Base-by-base conservation (phyloP, 2,797 vertebrate species). In the Poecile montanus region DNA sequence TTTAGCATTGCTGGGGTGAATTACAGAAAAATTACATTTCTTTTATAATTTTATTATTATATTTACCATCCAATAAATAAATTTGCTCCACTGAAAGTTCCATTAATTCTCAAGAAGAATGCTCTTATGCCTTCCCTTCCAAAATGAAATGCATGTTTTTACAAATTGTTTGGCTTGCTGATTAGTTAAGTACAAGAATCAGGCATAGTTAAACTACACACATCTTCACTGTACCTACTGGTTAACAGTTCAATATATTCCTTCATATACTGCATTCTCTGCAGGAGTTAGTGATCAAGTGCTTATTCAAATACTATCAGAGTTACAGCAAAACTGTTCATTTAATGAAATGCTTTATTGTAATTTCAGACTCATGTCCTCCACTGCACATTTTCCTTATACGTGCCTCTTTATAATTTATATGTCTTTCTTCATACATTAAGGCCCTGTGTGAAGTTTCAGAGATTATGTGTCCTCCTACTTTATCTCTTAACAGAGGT, bases 11-110 rank as follows among this genome's bases (percentile, higher is more conserved):
- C 56, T 60, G 16, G 68, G 48, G 44, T 86, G 7, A 57, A 53
- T 23, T 68, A 13, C 73, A 17, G 19, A 45, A 71, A 67, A 81
- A 57, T 6, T 10, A 2, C 1, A 72, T 61, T 71, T 60, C 13
- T 40, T 82, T 58, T 45, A 7, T 53, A 68, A 72, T 48, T 72
- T 79, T 26, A 36, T 56, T 50, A 44, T 70, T 86, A 50, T 18
- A 53, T 70, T 92, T 91, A 80, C 56, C 27, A 67, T 70, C 22
- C 42, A 89, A 61, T 83, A 85, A 74, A 92, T 88, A 77, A 83
- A 82, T 91, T 94, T 70, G 8, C n/a, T 48, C 30, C 20, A 26
- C 29, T 72, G 22, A 27, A 80, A 74, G 19, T 80, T 95, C 61
- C 44, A 27, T 60, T 65, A 57, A 47, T 74, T 88, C 54, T 65